phyloP scores from a whole-genome alignment of 2,113 vertebrate species.

The Acanthochromis polyacanthus region DNA sequence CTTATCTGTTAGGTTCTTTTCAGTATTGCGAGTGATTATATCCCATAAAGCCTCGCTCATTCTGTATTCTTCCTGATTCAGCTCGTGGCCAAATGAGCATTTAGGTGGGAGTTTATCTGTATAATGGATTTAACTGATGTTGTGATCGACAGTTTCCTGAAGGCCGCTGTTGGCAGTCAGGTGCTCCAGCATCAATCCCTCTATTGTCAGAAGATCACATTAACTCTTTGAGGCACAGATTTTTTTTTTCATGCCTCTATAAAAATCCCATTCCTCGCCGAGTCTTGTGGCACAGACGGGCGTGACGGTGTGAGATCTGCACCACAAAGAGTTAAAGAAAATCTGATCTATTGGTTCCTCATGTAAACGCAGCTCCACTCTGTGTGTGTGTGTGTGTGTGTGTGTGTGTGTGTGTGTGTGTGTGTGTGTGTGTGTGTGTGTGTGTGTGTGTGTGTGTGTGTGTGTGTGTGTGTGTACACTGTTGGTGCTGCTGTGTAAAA shows the following conservation, averaged over 20 bases:
- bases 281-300: slow-evolving; percentile 12
- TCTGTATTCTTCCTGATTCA: not conserved
- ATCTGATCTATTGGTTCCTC: slow-evolving; percentile 50
- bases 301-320: slow-evolving; percentile 57
- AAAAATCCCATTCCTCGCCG: slow-evolving; percentile 49
- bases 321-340: slow-evolving; percentile 65
- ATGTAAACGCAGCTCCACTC: slow-evolving; percentile 34
- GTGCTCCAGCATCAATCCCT: slow-evolving; percentile 23
- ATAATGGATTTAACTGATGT: not conserved
- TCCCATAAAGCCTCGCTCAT: not conserved
- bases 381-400: slow-evolving; percentile 26
- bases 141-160: not conserved
- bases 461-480: slow-evolving; percentile 13
- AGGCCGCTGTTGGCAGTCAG: not conserved
- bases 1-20: no score
- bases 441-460: slow-evolving; percentile 29
- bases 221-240: slow-evolving; percentile 57
- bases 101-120: not conserved
- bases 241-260: slow-evolving; percentile 39
- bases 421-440: slow-evolving; percentile 31
- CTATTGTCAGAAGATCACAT: slow-evolving; percentile 58
- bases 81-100: not conserved
- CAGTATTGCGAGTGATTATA: not conserved
- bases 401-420: slow-evolving; percentile 13
- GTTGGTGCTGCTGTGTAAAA: slow-evolving; percentile 68